Base-by-base conservation (phyloP, 2,888 invertebrate species). In the Melanargia galathea region DNA sequence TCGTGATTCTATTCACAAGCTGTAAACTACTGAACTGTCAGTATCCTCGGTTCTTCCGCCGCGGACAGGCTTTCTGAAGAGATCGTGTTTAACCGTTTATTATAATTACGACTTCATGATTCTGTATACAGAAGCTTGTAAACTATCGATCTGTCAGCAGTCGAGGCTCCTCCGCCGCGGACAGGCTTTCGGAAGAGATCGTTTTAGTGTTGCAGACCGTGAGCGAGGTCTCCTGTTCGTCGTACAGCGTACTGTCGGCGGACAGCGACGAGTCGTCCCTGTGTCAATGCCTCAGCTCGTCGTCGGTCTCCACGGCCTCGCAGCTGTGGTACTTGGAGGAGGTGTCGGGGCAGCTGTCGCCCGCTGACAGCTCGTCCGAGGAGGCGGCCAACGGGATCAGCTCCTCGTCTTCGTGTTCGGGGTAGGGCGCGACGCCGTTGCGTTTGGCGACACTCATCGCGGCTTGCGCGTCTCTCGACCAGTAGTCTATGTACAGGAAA, bases 241-340 rank as follows among this genome's bases (percentile, higher is more conserved):
- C 58, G n/a, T n/a, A n/a, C n/a, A n/a, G n/a, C 48, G 48, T 22
- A 35, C 38, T 64, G 10, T 43, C 30, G 11, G 30, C 16, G 26
- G 35, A 35, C 8, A 40, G 54, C 20, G 62, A 49, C 40, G 58
- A 40, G 30, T 49, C 51, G n/a, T 57, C n/a, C 20, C 13, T 60
- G 22, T 62, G 18, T 68, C 78, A 90, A 76, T 90, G 87, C 63
- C 81, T 77, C 6, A 91, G 72, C 71, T 92, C 92, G 63, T 92
- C 92, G 69, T 93, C 93, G 64, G 92, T 93, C 70, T 95, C 95
- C 0, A 95, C 95, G 13, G 95, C 92, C 82, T 95, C 95, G 73
- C 95, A 95, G 77, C 95, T 95, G 77, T 95, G 95, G 78, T 95
- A 95, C 75, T 95, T 95, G 40, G 95, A 95, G 63, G 95, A 95